phyloP scores from a whole-genome alignment of 2,888 invertebrate genomes.

The Pachydiplax longipennis region DNA sequence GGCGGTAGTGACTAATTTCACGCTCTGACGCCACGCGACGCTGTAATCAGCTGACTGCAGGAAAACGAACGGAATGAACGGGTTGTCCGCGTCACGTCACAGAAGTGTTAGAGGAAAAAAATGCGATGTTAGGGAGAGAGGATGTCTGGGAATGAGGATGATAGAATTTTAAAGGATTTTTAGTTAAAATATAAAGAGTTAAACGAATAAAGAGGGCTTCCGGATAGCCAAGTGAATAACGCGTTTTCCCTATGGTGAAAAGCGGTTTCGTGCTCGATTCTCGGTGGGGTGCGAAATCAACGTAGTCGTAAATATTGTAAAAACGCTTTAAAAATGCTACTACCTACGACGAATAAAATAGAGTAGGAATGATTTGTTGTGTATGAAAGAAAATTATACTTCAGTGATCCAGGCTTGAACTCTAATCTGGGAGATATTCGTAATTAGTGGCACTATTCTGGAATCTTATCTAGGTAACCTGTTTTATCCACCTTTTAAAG shows the following conservation, averaged over 20 bases:
- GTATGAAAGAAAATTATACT: not conserved
- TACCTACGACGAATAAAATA: no score
- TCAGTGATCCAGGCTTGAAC: not conserved
- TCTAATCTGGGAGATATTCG: not conserved
- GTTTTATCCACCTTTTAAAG: not conserved
- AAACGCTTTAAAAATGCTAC: no score
- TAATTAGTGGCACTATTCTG: not conserved
- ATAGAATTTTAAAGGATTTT: not conserved
- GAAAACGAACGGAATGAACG: slow-evolving; percentile 39
- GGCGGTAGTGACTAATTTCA: slow-evolving; percentile 40
- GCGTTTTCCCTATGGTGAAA: no score
- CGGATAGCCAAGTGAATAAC: no score
- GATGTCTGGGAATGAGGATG: not conserved
- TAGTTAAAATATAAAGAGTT: not conserved
- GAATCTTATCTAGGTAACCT: not conserved
- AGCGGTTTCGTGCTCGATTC: no score
- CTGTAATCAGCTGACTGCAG: slow-evolving; percentile 45
- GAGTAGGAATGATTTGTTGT: not conserved
- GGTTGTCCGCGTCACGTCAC: slow-evolving; percentile 42
- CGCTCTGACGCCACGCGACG: slow-evolving; percentile 45
- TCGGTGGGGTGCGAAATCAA: no score
- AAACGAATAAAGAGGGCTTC: no score
- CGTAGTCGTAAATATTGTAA: no score
- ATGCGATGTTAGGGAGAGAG: not conserved
- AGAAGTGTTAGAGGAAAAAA: not conserved